These are phyloP conservation scores for Ophiothrix spiculata DNA, from an alignment of 35 echinoderm and acorn worm species.

Conservation along the genomic window DNA sequence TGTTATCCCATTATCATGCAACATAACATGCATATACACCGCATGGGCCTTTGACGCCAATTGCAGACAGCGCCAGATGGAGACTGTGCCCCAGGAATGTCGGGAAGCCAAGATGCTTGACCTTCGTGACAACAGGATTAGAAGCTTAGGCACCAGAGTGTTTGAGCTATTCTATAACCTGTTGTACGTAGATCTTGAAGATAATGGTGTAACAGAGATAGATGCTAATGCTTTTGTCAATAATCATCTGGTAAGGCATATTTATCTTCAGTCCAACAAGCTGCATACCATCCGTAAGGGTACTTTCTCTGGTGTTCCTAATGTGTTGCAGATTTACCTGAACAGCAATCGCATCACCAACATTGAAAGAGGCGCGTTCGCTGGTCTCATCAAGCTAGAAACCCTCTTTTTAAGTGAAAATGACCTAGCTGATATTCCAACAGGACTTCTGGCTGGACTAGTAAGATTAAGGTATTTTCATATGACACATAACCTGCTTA, in stretches of 20 bases:
- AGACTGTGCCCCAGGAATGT: conserved; percentile 24
- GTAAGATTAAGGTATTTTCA: neutral
- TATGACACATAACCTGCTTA: neutral
- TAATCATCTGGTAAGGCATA: neutral
- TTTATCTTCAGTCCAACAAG: neutral
- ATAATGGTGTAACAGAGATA: neutral
- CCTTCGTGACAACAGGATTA: conserved; percentile 31
- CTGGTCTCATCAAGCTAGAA: neutral
- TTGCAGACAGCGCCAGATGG: conserved; percentile 34
- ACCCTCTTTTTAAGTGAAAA: neutral
- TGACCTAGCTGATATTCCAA: neutral
- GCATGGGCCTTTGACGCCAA: conserved; percentile 23
- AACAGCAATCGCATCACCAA: neutral
- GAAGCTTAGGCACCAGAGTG: neutral
- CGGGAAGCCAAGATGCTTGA: conserved; percentile 26
- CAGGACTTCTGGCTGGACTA: neutral
- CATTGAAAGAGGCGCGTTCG: neutral
- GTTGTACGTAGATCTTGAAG: neutral
- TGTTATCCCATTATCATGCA: neutral
- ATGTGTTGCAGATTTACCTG: neutral
- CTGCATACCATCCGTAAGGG: neutral
- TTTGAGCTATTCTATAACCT: neutral
- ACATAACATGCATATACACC: conserved; percentile 8
- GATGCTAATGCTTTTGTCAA: neutral
- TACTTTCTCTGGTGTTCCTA: neutral